Percentiles rank a stretch among this genome's conserved stretches.
These are phyloP conservation scores for Callithrix jacchus DNA, from an alignment of 2,113 vertebrate species.

Conservation along the genomic window DNA sequence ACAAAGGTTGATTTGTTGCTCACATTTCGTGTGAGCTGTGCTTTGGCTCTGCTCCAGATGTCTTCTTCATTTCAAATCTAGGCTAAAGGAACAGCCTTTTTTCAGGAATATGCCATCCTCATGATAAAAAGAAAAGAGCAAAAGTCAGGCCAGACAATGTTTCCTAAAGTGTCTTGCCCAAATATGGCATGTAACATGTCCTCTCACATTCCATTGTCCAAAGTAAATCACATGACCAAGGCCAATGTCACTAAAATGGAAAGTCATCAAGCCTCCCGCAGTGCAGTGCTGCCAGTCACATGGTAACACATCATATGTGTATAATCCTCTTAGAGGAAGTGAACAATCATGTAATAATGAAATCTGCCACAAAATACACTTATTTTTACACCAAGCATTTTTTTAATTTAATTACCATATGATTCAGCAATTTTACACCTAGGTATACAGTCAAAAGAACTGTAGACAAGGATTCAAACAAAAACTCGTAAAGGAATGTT, in stretches of 20 bases:
- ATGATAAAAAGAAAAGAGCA: not conserved
- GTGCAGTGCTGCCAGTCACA: not conserved
- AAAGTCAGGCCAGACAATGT: not conserved
- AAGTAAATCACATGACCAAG: not conserved
- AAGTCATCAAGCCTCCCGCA: no score
- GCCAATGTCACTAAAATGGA: not conserved
- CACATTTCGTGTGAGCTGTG: not conserved
- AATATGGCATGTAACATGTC: not conserved
- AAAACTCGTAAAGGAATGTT: not conserved
- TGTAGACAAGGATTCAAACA: not conserved
- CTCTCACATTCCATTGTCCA: not conserved
- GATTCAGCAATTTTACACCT: not conserved
- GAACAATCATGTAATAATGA: not conserved
- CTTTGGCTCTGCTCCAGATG: not conserved
- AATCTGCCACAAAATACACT: not conserved
- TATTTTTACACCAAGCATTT: not conserved
- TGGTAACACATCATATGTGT: accelerated
- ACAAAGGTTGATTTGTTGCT: not conserved
- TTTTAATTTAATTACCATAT: not conserved
- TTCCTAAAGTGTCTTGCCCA: not conserved
- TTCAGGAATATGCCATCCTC: not conserved
- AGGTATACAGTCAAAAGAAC: not conserved
- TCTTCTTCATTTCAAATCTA: not conserved
- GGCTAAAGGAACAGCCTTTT: not conserved
- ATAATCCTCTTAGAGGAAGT: not conserved